Conservation (phyloP, 2,797 vertebrate genomes). For the Darevskia mixta region DNA sequence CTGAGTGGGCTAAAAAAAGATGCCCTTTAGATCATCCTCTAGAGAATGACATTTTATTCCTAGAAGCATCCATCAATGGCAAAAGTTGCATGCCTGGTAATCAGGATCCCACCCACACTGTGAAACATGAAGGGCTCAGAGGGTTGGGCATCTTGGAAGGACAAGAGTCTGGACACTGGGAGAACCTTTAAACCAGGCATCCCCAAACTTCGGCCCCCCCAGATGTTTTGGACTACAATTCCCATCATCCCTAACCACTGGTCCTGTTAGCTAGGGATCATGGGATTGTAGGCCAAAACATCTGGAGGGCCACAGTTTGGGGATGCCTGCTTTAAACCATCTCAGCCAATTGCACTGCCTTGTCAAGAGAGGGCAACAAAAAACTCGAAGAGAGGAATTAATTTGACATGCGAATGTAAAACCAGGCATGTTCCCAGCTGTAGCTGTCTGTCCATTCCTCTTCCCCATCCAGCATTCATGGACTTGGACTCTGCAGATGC, state of each 20-base stretch:
- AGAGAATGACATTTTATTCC: background rate
- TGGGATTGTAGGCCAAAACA: too few relatives aligned
- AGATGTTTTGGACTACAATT: too few relatives aligned
- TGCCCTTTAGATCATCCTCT: background rate
- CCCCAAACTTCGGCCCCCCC: too few relatives aligned
- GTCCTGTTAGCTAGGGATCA: too few relatives aligned
- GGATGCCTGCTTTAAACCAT: constrained; percentile 6
- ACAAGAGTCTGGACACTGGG: background rate
- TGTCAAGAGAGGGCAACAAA: background rate
- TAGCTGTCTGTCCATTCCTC: background rate
- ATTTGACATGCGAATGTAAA: background rate
- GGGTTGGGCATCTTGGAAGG: background rate
- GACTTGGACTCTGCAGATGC: background rate
- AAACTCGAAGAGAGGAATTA: background rate
- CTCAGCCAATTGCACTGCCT: background rate
- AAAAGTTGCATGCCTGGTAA: constrained; percentile 1
- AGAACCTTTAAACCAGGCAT: constrained; percentile 15
- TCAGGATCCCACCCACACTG: background rate
- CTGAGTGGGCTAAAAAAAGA: background rate
- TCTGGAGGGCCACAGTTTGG: too few relatives aligned
- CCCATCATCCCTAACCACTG: too few relatives aligned
- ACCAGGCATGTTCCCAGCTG: background rate
- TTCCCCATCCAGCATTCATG: background rate
- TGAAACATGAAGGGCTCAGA: constrained; percentile 2
- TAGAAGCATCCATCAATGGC: background rate